Evolutionary conservation across 1,140 invertebrate genomes (phyloP).

Genomic region (Pogonus chalceus): DNA sequence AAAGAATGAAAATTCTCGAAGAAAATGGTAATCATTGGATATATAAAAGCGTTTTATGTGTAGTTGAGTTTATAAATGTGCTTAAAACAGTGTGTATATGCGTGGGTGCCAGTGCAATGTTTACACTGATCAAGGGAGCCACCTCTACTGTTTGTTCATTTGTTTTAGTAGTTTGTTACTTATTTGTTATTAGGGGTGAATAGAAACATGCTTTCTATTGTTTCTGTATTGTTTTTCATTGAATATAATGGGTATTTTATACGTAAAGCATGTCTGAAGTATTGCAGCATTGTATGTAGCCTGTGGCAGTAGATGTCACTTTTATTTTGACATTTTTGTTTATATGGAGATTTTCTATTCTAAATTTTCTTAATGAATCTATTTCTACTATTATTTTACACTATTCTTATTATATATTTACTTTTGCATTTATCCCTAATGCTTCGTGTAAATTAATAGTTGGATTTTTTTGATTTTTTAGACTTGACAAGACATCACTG

Average conservation of each 20-base stretch:
- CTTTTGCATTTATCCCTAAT: constrained; percentile 6
- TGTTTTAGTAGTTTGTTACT: constrained; percentile 26
- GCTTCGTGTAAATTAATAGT: neutral
- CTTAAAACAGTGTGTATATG: constrained; percentile 26
- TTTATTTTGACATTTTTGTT: constrained; percentile 9
- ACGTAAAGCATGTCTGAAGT: neutral
- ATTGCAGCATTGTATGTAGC: neutral
- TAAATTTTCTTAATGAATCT: neutral
- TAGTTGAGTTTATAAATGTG: constrained; percentile 31
- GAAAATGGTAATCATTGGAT: constrained; percentile 32
- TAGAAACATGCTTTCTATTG: constrained; percentile 2
- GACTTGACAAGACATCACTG: constrained; percentile 6
- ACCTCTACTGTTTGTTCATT: constrained; percentile 35
- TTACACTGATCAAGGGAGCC: constrained; percentile 37
- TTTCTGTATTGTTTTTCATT: neutral
- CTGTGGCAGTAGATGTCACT: constrained; percentile 7
- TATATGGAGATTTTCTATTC: constrained; percentile 1
- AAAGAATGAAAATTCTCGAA: constrained; percentile 29
- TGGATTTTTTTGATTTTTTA: constrained; percentile 8
- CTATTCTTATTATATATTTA: constrained; percentile 5
- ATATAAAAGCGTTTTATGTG: constrained; percentile 37
- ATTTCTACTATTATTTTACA: constrained; percentile 8
- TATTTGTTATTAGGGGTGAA: constrained; percentile 17
- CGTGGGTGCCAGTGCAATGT: constrained; percentile 31
- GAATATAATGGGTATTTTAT: constrained; percentile 7